A percentile compares a stretch with the other conserved stretches of the same genome.
Conservation (phyloP, 2,113 vertebrate genomes). For the Meleagris gallopavo region DNA sequence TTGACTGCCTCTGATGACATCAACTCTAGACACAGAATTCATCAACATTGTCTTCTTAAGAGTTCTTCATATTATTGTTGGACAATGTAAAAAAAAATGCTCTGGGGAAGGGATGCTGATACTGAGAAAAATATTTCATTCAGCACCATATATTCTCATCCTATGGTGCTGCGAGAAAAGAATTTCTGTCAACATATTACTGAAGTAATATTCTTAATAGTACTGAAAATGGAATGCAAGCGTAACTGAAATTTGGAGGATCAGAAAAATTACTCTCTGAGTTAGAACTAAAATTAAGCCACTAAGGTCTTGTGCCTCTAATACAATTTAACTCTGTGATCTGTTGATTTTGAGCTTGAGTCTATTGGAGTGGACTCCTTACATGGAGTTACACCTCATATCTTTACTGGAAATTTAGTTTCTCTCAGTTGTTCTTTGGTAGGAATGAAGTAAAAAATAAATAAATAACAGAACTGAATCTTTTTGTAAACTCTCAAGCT, state of each 20-base stretch:
- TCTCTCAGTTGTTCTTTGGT: neutral
- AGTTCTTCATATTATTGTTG: conserved; percentile 2
- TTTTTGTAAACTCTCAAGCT: conserved; percentile 6
- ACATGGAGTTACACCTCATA: neutral
- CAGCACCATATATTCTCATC: neutral
- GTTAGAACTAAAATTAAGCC: neutral
- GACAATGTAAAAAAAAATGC: neutral
- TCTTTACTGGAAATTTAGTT: neutral
- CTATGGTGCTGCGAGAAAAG: neutral
- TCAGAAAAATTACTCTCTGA: neutral
- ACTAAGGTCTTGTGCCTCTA: neutral
- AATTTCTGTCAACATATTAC: neutral
- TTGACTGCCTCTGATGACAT: neutral
- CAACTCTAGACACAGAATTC: neutral
- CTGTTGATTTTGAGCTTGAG: neutral
- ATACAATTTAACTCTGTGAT: neutral
- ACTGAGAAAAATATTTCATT: neutral
- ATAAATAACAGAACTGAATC: neutral
- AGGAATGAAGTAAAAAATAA: neutral
- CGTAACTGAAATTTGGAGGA: neutral
- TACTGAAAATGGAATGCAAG: neutral
- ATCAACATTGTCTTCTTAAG: neutral
- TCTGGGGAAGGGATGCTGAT: neutral
- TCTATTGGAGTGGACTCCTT: neutral
- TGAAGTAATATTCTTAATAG: neutral